Percentiles rank a stretch among this genome's conserved stretches.
phyloP scores from a whole-genome alignment of 2,797 vertebrate genomes.

The Tragelaphus oryx region DNA sequence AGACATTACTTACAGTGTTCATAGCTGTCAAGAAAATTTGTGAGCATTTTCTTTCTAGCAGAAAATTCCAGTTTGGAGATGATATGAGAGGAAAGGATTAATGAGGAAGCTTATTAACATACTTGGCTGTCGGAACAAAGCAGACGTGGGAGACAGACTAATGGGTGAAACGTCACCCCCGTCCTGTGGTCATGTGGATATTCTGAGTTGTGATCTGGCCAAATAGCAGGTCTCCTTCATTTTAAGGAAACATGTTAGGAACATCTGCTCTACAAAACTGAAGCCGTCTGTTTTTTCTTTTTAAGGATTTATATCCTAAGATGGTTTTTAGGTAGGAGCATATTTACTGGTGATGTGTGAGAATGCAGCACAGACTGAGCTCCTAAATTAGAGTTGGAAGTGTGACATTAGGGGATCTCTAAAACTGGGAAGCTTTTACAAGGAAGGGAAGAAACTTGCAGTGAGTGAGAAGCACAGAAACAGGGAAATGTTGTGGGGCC shows the following conservation, averaged over 20 bases:
- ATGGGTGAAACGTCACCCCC: not conserved
- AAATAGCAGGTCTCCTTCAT: not conserved
- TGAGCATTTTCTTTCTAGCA: conserved; percentile 35
- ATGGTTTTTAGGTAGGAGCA: not conserved
- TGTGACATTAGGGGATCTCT: not conserved
- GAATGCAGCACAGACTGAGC: not conserved
- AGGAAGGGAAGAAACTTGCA: not conserved
- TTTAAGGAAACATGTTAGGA: not conserved
- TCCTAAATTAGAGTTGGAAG: conserved; percentile 16
- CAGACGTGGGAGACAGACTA: not conserved
- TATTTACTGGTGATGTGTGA: not conserved
- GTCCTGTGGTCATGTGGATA: not conserved
- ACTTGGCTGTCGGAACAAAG: conserved; percentile 23
- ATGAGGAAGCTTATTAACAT: conserved; percentile 31
- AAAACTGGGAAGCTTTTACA: not conserved
- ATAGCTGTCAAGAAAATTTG: conserved; percentile 66
- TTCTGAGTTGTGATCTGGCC: not conserved
- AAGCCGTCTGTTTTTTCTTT: not conserved
- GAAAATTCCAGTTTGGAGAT: conserved; percentile 36
- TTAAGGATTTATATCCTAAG: not conserved
- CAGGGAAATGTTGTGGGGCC: not conserved
- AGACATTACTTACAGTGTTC: conserved; percentile 33
- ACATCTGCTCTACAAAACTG: not conserved
- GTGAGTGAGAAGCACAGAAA: not conserved
- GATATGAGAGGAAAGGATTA: not conserved